These are phyloP conservation scores for Patiria pectinifera DNA, from an alignment of 53 echinoderm and acorn worm genomes.

Conservation along the genomic window DNA sequence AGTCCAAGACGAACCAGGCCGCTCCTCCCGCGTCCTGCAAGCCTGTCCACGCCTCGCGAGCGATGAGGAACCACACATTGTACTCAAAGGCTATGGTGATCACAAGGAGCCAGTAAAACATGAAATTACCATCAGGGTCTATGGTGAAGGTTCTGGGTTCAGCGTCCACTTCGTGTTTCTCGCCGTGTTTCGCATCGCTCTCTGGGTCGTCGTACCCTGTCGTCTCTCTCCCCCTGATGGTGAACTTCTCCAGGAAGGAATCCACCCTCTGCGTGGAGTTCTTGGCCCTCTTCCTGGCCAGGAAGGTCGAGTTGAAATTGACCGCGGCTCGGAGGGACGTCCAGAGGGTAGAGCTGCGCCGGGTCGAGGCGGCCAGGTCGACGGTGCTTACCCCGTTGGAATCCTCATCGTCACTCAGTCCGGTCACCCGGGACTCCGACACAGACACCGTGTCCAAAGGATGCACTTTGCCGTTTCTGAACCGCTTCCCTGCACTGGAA, in stretches of 20 bases:
- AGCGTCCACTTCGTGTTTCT: constrained; percentile 30
- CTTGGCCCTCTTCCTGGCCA: constrained; percentile 56
- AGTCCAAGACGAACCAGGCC: constrained; percentile 88
- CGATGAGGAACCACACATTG: constrained; percentile 91
- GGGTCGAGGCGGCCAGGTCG: not conserved
- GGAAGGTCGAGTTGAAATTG: constrained; percentile 57
- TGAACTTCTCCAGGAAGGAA: constrained; percentile 90
- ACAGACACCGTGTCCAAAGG: constrained; percentile 5
- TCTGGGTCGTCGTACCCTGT: constrained; percentile 19
- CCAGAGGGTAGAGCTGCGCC: constrained; percentile 64
- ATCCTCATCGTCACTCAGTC: not conserved
- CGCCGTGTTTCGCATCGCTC: constrained; percentile 31
- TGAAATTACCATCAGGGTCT: constrained; percentile 80
- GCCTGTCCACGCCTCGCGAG: constrained; percentile 92
- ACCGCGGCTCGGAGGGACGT: constrained; percentile 76
- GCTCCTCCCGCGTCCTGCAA: constrained; percentile 65
- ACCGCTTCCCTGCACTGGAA: constrained; percentile 10
- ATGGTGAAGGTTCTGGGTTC: constrained; percentile 44
- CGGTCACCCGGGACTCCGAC: constrained; percentile 4
- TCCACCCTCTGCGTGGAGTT: constrained; percentile 71
- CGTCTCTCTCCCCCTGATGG: constrained; percentile 73
- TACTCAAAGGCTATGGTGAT: constrained; percentile 79
- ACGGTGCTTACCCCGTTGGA: not conserved
- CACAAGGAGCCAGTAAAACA: constrained; percentile 85
- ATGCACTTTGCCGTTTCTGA: constrained; percentile 34